Evolutionary conservation across 2,113 vertebrate species (phyloP), one percentile per base, ranked within the genome.

Genomic region (Catagonus wagneri): DNA sequence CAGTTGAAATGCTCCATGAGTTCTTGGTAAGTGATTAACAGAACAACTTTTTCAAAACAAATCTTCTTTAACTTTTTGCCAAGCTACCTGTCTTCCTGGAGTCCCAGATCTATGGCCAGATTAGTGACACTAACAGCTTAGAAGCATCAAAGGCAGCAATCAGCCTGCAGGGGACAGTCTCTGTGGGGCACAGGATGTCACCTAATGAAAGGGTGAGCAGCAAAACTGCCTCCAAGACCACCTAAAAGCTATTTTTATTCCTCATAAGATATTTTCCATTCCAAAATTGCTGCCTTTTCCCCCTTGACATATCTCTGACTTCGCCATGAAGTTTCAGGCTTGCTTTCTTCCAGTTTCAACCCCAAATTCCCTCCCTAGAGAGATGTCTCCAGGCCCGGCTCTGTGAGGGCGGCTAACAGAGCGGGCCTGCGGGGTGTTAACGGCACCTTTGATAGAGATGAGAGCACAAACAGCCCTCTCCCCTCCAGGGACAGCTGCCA

Each of bases 341-440:
- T 94, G 14, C 96, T 96, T 97, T 98, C 78, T 96, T 97, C 93
- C 69, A n/a, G 20, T 89, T 93, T 95, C 78, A 89, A 96, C 81
- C 95, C 94, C 85, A 96, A 94, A 92, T 75, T 93, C 79, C 50
- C 39, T 94, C 94, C 83, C 95, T 63, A 83, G 94, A 97, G 96
- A 78, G 78, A 65, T 8, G 75, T 95, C 76, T 93, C 89, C 83
- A 96, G 97, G 95, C 94, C 92, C 0, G 14, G 60, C n/a, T 97
- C 94, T 96, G 89, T 71, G 78, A 96, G 89, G 76, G 93, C 83
- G 81, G 85, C 88, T 89, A 89, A 95, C 90, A 95, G 93, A 52
- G n/a, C 71, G 14, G 34, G 72, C 15, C 15, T 7, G 7, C 1
- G 16, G 83, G 61, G 61, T 84, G 63, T 86, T 75, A 34, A 78